Conservation (phyloP, 1,140 invertebrate species). For the Matsumurasca onukii region DNA sequence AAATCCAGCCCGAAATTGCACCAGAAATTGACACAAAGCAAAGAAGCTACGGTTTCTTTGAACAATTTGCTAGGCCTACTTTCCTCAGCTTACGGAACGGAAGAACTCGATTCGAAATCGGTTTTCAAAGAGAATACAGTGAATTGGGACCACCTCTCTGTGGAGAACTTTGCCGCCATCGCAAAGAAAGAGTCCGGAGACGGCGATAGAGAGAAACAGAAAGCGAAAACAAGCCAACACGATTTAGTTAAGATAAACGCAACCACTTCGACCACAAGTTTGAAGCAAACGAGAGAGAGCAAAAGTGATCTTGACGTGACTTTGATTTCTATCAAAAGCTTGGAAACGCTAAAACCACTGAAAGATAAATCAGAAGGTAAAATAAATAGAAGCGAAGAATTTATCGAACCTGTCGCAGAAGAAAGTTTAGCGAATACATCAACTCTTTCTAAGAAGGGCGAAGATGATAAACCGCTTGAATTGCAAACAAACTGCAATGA, state of each 20-base stretch:
- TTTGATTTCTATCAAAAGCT: constrained; percentile 8
- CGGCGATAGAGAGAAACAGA: background rate
- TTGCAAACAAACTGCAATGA: background rate
- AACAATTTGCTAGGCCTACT: background rate
- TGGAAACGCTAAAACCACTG: background rate
- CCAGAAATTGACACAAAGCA: background rate
- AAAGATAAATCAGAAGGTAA: background rate
- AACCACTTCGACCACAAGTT: background rate
- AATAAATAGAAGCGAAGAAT: background rate
- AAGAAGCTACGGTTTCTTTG: constrained; percentile 1
- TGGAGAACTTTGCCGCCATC: constrained; percentile 2
- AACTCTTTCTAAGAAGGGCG: background rate
- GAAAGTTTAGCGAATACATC: background rate
- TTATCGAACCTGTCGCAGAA: background rate
- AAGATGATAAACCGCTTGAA: background rate
- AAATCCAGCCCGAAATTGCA: background rate
- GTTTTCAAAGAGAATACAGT: constrained; percentile 1
- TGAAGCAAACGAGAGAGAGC: background rate
- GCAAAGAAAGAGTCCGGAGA: background rate
- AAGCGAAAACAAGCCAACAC: too few species aligned
- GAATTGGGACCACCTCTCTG: background rate
- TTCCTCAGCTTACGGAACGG: constrained; percentile 2
- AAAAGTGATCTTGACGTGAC: background rate
- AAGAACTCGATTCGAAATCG: background rate
- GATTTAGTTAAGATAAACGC: background rate